These are phyloP conservation scores for Plodia interpunctella DNA, from an alignment of 1,140 invertebrate genomes.

Conservation along the genomic window DNA sequence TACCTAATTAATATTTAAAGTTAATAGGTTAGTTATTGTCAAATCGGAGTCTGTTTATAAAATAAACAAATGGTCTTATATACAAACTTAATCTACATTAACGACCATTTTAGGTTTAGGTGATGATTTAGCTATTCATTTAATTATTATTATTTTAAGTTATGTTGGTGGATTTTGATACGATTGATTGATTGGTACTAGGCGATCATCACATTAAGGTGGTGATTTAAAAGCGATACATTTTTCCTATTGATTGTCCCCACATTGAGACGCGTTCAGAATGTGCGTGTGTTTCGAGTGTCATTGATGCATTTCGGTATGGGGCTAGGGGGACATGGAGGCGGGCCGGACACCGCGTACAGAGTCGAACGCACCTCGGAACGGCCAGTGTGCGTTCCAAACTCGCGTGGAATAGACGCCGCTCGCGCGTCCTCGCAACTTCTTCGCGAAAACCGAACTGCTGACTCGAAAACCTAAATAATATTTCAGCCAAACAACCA, in stretches of 20 bases:
- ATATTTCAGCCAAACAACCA: constrained; percentile 19
- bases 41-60: constrained; percentile 18
- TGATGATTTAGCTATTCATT: too few relatives aligned
- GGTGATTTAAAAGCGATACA: constrained; percentile 20
- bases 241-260: constrained; percentile 65
- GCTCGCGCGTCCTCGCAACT: constrained; percentile 42
- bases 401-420: constrained; percentile 39
- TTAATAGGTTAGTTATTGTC: not conserved
- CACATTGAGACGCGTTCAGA: constrained; percentile 41
- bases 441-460: constrained; percentile 62
- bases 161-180: not conserved
- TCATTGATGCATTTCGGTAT: constrained; percentile 73
- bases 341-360: constrained; percentile 50
- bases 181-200: constrained; percentile 11
- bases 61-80: not conserved
- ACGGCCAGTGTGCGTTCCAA: constrained; percentile 54
- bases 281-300: constrained; percentile 69
- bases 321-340: constrained; percentile 56
- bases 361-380: constrained; percentile 40
- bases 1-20: constrained; percentile 33
- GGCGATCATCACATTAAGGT: constrained; percentile 19
- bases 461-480: constrained; percentile 37
- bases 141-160: too few relatives aligned
- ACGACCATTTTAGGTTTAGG: not conserved
- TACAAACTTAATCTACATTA: not conserved